phyloP scores from a whole-genome alignment of 2,888 invertebrate genomes.

The Malacosoma neustria region DNA sequence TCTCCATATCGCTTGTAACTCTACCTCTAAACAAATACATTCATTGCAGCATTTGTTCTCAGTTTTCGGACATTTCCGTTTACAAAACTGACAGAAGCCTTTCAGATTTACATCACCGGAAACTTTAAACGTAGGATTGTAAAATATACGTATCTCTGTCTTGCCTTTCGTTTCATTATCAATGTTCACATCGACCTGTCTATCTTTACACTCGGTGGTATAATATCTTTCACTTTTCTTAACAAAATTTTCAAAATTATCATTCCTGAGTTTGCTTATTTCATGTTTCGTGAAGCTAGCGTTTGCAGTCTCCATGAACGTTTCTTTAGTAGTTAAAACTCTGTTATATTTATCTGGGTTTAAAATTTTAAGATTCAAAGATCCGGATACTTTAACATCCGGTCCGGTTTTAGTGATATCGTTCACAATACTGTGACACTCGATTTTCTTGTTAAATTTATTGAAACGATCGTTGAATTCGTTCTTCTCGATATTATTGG shows the following conservation, averaged over 20 bases:
- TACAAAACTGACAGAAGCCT: constrained; percentile 51
- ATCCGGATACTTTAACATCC: constrained; percentile 50
- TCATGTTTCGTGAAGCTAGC: constrained; percentile 57
- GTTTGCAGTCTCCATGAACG: constrained; percentile 49
- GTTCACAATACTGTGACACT: constrained; percentile 58
- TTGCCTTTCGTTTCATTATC: constrained; percentile 36
- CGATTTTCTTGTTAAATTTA: constrained; percentile 50
- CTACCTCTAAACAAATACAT: constrained; percentile 50
- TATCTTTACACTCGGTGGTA: constrained; percentile 43
- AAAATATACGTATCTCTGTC: constrained; percentile 62
- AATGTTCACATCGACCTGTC: constrained; percentile 39
- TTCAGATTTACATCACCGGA: constrained; percentile 26
- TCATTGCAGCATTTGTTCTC: constrained; percentile 49
- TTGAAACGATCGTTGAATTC: constrained; percentile 49
- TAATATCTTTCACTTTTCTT: constrained; percentile 66
- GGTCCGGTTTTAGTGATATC: constrained; percentile 54
- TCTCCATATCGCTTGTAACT: constrained; percentile 45
- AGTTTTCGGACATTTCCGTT: constrained; percentile 43
- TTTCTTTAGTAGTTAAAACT: constrained; percentile 56
- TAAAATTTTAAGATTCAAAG: constrained; percentile 56
- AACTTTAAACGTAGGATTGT: constrained; percentile 59
- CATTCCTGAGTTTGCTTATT: constrained; percentile 35
- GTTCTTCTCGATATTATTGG: constrained; percentile 41
- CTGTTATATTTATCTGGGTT: constrained; percentile 58
- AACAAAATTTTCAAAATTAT: constrained; percentile 57